phyloP scores from a whole-genome alignment of 2,888 invertebrate species.

The Drosophila borealis region DNA sequence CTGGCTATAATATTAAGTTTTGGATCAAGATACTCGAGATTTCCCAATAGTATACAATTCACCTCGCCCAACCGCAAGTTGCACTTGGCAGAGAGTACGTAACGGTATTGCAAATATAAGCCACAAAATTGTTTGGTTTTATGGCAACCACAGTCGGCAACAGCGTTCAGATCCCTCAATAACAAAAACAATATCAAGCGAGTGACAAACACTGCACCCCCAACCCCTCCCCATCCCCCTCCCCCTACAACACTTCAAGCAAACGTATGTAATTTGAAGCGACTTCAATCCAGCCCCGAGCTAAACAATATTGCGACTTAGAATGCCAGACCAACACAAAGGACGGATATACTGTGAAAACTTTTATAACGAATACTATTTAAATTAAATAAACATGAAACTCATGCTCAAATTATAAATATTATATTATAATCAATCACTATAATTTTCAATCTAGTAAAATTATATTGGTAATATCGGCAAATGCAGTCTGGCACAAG shows the following conservation, averaged over 20 bases:
- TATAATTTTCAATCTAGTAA: not conserved
- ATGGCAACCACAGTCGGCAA: conserved; percentile 62
- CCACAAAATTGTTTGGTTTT: conserved; percentile 44
- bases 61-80: conserved; percentile 41
- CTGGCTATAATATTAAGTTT: not conserved
- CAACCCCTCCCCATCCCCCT: not conserved
- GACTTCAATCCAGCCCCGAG: conserved; percentile 62
- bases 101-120: conserved; percentile 49
- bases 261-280: conserved; percentile 60
- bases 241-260: not conserved
- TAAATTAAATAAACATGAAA: conserved; percentile 2
- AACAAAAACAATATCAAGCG: conserved; percentile 29
- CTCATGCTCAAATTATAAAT: not conserved
- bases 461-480: not conserved
- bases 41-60: not conserved
- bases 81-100: conserved; percentile 45
- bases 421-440: not conserved
- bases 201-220: not conserved
- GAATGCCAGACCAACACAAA: conserved; percentile 10
- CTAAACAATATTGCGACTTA: conserved; percentile 26
- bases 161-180: conserved; percentile 33
- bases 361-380: not conserved
- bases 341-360: conserved; percentile 23
- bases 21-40: conserved; percentile 4
- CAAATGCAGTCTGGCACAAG: not conserved